Evolutionary conservation across 2,888 invertebrate species (phyloP), one percentile per base, ranked within the genome.

Genomic region (Nemotelus nigrinus): DNA sequence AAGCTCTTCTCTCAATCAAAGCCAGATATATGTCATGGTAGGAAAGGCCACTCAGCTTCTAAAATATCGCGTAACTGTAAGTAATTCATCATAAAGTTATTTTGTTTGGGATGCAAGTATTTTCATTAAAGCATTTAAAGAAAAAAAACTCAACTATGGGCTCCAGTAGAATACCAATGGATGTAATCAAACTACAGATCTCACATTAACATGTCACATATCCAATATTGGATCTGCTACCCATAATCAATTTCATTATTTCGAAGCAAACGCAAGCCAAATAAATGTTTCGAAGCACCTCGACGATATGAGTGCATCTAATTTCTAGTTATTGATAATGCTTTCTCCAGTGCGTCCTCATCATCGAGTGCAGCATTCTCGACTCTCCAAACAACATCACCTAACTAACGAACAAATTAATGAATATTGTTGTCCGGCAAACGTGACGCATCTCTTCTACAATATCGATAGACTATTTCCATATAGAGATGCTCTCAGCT

Each of bases 381-480:
- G 25, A 25, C 25, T 25, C 25, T 25, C 25, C 25, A 25, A 25
- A 25, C 25, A 25, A 25, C 25, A 25, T 65, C 45, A 65, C 44
- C 65, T 65, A 65, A 65, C 65, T 65, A 65, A 65, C 65, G 47
- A 65, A 6, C 45, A 45, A 65, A 65, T 65, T 65, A 65, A 65
- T 65, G 65, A 65, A 65, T 45, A 65, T 65, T 65, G 65, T 65
- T 65, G 65, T 65, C 65, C 65, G 47, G 65, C n/a, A 47, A 45
- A 65, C 65, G 65, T 65, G 65, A 63, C 45, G 47, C 65, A 65
- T 65, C 65, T 65, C 45, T 45, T 47, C 65, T 65, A 65, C 47
- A 65, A 47, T n/a, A 65, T 65, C 65, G 44, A 65, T 47, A 25
- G 65, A n/a, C 43, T 43, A 63, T 43, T 41, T 65, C 10, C 45